Conservation (phyloP, 2,888 invertebrate species). For the Autographa gamma region DNA sequence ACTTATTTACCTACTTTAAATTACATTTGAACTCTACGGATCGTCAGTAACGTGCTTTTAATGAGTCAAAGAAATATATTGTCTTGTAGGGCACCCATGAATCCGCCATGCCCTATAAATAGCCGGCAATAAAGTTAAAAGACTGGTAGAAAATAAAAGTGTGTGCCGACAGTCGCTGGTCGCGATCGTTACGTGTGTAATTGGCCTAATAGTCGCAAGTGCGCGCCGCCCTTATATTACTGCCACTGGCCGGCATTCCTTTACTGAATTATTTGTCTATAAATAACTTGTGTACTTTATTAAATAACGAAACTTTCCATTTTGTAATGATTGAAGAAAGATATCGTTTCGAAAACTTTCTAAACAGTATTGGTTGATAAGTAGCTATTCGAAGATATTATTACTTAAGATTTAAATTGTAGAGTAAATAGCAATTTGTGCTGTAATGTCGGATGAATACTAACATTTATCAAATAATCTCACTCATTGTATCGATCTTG, state of each 20-base stretch:
- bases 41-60: neutral
- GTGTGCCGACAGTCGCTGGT: slow-evolving; percentile 29
- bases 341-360: neutral
- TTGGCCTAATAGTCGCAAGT: slow-evolving; percentile 56
- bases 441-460: no score
- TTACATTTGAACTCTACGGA: neutral
- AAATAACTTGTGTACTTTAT: slow-evolving; percentile 24
- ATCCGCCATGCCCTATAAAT: slow-evolving; percentile 36
- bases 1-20: neutral
- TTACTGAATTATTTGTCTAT: slow-evolving; percentile 33
- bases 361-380: neutral
- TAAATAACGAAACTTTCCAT: neutral
- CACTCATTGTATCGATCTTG: no score
- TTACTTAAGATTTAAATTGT: no score
- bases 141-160: slow-evolving; percentile 41
- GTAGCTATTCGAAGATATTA: no score
- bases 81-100: slow-evolving; percentile 10
- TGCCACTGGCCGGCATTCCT: slow-evolving; percentile 29
- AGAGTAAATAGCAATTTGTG: no score
- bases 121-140: slow-evolving; percentile 22
- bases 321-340: neutral
- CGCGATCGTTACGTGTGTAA: slow-evolving; percentile 55
- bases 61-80: slow-evolving; percentile 4
- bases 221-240: slow-evolving; percentile 51
- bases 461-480: no score